phyloP scores from a whole-genome alignment of 2,113 vertebrate species.

The Stegostoma tigrinum region DNA sequence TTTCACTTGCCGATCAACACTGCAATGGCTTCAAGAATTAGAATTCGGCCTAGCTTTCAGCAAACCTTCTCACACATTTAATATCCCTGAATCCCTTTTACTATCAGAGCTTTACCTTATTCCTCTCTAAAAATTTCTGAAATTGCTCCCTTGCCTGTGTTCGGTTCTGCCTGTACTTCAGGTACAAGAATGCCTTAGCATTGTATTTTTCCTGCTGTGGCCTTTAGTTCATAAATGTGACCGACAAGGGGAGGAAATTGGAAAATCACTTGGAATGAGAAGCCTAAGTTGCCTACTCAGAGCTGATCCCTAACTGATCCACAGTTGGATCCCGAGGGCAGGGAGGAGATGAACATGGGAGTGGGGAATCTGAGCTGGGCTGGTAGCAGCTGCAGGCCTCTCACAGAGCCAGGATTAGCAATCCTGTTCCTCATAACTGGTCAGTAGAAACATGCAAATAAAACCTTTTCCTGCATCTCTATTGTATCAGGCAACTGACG shows the following conservation, averaged over 20 bases:
- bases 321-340: neutral
- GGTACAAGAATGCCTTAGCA: neutral
- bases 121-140: too few relatives aligned
- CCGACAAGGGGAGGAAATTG: neutral
- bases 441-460: neutral
- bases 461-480: too few relatives aligned
- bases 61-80: neutral
- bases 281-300: neutral
- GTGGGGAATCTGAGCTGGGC: neutral
- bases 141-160: neutral
- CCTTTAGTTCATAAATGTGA: neutral
- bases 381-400: neutral
- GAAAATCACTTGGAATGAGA: neutral
- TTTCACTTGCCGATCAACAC: neutral
- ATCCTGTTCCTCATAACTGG: neutral
- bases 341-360: neutral
- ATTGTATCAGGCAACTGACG: too few relatives aligned
- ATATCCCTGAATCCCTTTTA: neutral
- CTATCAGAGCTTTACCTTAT: neutral
- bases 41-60: neutral
- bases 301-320: neutral
- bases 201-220: neutral
- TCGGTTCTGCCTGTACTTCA: neutral
- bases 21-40: neutral
- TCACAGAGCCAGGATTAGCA: neutral